Conservation (phyloP, 1,140 invertebrate species). For the Pararge aegeria region DNA sequence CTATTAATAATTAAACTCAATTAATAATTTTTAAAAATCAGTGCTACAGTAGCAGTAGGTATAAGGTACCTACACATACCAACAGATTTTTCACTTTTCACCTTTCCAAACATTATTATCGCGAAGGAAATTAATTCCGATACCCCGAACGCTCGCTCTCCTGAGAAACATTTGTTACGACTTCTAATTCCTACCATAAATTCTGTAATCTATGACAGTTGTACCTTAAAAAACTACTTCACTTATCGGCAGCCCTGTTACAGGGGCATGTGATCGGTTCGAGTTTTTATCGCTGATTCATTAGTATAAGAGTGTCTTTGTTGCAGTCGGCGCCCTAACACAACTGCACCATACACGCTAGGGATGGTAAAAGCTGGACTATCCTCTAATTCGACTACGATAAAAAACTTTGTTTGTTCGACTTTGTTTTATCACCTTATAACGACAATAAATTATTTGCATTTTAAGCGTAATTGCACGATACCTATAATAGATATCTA, state of each 20-base stretch:
- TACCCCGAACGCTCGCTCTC: conserved; percentile 5
- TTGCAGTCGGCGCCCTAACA: conserved; percentile 47
- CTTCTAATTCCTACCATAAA: conserved; percentile 11
- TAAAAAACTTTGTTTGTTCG: too few species aligned
- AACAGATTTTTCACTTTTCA: neutral
- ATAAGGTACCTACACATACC: too few species aligned
- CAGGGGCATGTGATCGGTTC: conserved; percentile 60
- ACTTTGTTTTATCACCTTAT: too few species aligned
- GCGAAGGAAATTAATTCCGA: neutral
- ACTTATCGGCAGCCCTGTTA: conserved; percentile 42
- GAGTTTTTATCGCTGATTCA: conserved; percentile 72
- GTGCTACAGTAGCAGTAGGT: too few species aligned
- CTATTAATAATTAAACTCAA: too few species aligned
- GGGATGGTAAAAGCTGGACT: too few species aligned
- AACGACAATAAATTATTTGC: too few species aligned
- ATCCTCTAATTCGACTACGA: neutral
- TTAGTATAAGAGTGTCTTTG: conserved; percentile 73
- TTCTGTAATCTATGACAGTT: conserved; percentile 19
- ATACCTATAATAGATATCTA: too few species aligned
- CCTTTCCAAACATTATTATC: neutral
- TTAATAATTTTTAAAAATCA: too few species aligned
- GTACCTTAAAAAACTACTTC: conserved; percentile 17
- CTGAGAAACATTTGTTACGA: conserved; percentile 2
- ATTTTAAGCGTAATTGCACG: too few species aligned
- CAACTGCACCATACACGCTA: conserved; percentile 35